Base-by-base conservation (phyloP, 2,888 invertebrate genomes). In the Saturnia pavonia region DNA sequence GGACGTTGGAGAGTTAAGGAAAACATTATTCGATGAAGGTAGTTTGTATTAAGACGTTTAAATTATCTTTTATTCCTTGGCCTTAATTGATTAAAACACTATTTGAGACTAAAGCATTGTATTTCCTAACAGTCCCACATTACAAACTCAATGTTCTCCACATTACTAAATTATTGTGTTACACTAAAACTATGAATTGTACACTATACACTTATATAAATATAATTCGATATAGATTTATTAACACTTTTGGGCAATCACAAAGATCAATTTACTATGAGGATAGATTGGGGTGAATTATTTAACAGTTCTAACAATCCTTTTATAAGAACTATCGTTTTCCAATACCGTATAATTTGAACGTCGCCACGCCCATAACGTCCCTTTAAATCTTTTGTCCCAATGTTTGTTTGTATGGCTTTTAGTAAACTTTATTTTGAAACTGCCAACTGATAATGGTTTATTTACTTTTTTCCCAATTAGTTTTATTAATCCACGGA, bases 311-410 rank as follows among this genome's bases (percentile, higher is more conserved):
- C 73, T 72, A 76, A 73, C 69, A 73, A 73, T 72, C 67, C 34
- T 68, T 68, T 71, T 68, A 40, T 68, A 72, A 77, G 76, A 79
- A 76, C 79, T 80, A 85, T 87, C 82, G 84, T 80, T 87, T 88
- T 84, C 85, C 85, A 80, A 85, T 85, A 79, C 85, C 77, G 84
- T 86, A 83, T 84, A 87, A 81, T 84, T 78, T 77, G 80, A 84
- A 84, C 74, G 43, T 70, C 74, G 74, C 78, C 80, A 83, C 85
- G 85, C 86, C 85, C 81, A 74, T 72, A 70, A 83, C 79, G 82
- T 87, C 83, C 78, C 78, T 75, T 78, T 77, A 77, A 83, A 85
- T 81, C 83, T 83, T 85, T 85, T 85, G 85, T 85, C 82, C 85
- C 73, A 80, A 84, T 77, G 79, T 83, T 76, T 78, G 80, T 81